Conservation (phyloP, 2,797 vertebrate genomes). For the Sparidentex hasta region DNA sequence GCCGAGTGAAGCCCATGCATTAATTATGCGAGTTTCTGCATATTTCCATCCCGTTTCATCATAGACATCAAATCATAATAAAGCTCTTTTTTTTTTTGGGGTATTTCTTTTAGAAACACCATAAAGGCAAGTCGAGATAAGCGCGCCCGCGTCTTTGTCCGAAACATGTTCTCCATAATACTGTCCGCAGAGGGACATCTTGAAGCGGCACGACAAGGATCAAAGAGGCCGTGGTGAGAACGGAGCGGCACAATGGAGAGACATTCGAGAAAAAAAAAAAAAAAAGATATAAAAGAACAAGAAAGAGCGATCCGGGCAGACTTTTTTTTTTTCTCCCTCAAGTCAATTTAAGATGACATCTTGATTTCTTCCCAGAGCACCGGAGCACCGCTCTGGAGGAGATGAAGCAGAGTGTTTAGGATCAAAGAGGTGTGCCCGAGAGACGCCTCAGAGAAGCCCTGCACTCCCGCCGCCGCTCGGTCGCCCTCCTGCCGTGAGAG, state of each 20-base stretch:
- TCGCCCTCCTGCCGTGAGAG: slow-evolving; percentile 67
- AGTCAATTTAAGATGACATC: slow-evolving; percentile 87
- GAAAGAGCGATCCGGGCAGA: slow-evolving; percentile 75
- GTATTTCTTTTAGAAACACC: slow-evolving; percentile 16
- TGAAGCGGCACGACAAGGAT: slow-evolving; percentile 72
- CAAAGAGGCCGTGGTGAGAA: slow-evolving; percentile 77
- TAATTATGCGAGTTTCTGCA: slow-evolving; percentile 74
- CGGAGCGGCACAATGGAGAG: slow-evolving; percentile 72
- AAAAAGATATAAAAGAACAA: slow-evolving; percentile 76
- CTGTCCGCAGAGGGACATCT: slow-evolving; percentile 71
- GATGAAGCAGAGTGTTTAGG: slow-evolving; percentile 83
- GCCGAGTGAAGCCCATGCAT: slow-evolving; percentile 60
- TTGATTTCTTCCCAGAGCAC: slow-evolving; percentile 84
- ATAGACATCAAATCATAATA: slow-evolving; percentile 68
- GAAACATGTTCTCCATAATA: slow-evolving; percentile 58
- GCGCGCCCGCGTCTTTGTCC: slow-evolving; percentile 54
- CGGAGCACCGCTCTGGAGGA: slow-evolving; percentile 67
- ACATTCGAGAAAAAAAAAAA: slow-evolving; percentile 56
- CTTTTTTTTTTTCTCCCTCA: slow-evolving; percentile 77
- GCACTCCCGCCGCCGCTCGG: slow-evolving; percentile 67
- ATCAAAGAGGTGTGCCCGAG: slow-evolving; percentile 80
- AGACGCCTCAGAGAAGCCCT: slow-evolving; percentile 73
- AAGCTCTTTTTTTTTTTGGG: slow-evolving; percentile 38
- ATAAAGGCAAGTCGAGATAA: slow-evolving; percentile 56
- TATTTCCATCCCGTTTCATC: slow-evolving; percentile 82